Evolutionary conservation across 2,113 vertebrate species (phyloP).

Genomic region (Fulmarus glacialis): DNA sequence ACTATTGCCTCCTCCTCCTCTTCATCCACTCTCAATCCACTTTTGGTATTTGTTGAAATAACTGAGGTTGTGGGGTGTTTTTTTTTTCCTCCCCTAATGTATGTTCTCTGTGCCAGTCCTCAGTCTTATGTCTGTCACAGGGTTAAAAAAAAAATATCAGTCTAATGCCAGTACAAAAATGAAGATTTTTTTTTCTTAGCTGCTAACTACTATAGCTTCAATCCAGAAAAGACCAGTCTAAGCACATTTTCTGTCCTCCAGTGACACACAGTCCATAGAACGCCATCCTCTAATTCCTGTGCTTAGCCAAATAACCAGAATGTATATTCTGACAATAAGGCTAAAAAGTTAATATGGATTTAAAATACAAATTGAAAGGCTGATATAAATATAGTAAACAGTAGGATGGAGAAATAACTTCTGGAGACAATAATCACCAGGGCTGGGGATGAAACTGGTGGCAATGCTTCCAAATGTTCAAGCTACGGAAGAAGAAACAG

Average conservation of each 20-base stretch:
- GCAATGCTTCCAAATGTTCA: background rate
- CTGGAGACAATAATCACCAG: background rate
- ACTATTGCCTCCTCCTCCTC: slow-evolving; percentile 55
- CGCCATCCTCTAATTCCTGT: background rate
- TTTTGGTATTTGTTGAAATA: slow-evolving; percentile 36
- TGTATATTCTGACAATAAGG: background rate
- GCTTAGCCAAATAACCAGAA: background rate
- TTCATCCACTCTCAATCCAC: slow-evolving; percentile 35
- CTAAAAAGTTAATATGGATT: background rate
- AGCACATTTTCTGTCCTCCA: background rate
- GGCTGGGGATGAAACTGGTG: background rate
- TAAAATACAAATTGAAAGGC: background rate
- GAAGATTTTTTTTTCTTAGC: background rate
- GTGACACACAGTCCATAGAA: background rate
- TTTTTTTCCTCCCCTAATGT: background rate
- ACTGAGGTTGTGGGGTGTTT: slow-evolving; percentile 8
- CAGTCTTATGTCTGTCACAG: background rate
- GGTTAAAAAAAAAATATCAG: background rate
- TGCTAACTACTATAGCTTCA: background rate
- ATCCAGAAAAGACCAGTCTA: background rate
- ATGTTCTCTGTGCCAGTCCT: background rate
- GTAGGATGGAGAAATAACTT: background rate
- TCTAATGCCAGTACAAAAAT: background rate
- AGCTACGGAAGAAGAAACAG: background rate
- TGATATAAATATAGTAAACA: background rate